Conservation (phyloP, 53 echinoderm and acorn worm genomes). For the Echinarachnius parma region DNA sequence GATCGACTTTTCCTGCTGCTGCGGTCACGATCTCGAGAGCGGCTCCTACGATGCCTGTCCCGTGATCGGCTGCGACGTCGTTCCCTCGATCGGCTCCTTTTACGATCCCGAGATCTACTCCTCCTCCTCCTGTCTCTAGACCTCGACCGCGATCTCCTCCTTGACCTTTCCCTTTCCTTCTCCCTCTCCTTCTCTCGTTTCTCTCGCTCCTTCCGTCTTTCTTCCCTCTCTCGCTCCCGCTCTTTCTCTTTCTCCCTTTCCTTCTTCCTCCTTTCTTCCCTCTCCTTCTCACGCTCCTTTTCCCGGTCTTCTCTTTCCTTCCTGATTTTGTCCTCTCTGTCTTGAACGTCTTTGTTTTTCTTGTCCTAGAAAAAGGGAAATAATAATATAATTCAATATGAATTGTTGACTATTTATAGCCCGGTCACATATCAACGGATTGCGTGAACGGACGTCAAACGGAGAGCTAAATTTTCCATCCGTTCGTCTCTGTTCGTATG, state of each 20-base stretch:
- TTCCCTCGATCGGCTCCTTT: slow-evolving; percentile 41
- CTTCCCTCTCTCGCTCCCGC: slow-evolving; percentile 63
- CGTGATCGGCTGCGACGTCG: slow-evolving; percentile 42
- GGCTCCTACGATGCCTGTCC: slow-evolving; percentile 31
- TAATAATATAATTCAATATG: too few relatives aligned
- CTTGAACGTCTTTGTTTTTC: slow-evolving; percentile 64
- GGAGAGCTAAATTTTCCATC: too few relatives aligned
- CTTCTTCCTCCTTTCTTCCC: slow-evolving; percentile 70
- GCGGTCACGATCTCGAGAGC: slow-evolving; percentile 18
- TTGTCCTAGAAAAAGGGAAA: slow-evolving; percentile 62
- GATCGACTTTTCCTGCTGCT: too few relatives aligned
- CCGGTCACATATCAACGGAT: too few relatives aligned
- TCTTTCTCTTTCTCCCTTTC: slow-evolving; percentile 74
- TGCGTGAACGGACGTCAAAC: too few relatives aligned
- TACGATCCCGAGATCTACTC: slow-evolving; percentile 48
- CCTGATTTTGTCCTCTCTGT: slow-evolving; percentile 60
- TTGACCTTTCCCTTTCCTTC: too few relatives aligned
- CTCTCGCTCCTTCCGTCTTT: slow-evolving; percentile 63
- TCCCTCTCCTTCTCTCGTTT: slow-evolving; percentile 54
- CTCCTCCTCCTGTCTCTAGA: slow-evolving; percentile 32
- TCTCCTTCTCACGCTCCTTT: slow-evolving; percentile 72
- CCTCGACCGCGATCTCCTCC: slow-evolving; percentile 54
- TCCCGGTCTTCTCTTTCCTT: slow-evolving; percentile 85
- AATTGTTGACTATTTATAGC: too few relatives aligned
- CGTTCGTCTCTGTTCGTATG: too few relatives aligned